These are phyloP conservation scores for Pao palembangensis DNA, from an alignment of 2,113 vertebrate species.

Conservation along the genomic window DNA sequence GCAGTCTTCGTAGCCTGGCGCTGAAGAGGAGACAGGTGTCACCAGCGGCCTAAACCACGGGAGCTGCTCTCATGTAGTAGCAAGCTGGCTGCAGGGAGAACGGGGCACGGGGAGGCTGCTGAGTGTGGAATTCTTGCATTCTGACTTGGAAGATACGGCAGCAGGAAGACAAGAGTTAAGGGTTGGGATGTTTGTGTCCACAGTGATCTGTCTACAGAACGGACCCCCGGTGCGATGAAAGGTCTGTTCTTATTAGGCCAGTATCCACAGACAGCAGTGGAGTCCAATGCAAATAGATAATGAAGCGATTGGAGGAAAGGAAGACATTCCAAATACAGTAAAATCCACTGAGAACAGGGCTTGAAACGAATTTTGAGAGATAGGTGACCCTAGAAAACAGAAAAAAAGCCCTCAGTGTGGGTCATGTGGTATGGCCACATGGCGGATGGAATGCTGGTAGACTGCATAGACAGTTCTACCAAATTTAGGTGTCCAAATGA, in stretches of 20 bases:
- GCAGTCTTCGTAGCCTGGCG: slow-evolving; percentile 68
- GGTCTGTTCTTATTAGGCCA: slow-evolving; percentile 46
- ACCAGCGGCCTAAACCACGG: slow-evolving; percentile 65
- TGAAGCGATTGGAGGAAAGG: slow-evolving; percentile 29
- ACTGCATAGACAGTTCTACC: not conserved
- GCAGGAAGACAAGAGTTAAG: slow-evolving; percentile 25
- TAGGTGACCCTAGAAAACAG: slow-evolving; percentile 19
- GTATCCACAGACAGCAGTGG: slow-evolving; percentile 37
- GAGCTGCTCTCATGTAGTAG: slow-evolving; percentile 56
- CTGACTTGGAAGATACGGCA: slow-evolving; percentile 22
- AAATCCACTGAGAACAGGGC: slow-evolving; percentile 20
- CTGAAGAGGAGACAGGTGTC: slow-evolving; percentile 76
- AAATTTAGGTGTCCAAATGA: not conserved
- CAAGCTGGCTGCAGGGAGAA: slow-evolving; percentile 38
- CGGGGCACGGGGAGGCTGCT: slow-evolving; percentile 45
- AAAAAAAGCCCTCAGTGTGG: slow-evolving; percentile 3
- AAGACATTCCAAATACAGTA: slow-evolving; percentile 32
- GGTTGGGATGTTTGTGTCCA: slow-evolving; percentile 45
- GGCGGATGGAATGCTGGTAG: too few relatives aligned
- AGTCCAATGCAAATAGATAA: slow-evolving; percentile 52
- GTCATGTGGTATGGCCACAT: not conserved
- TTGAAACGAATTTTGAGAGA: slow-evolving; percentile 29
- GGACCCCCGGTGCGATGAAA: slow-evolving; percentile 44
- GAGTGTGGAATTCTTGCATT: slow-evolving; percentile 23
- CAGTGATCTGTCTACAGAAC: slow-evolving; percentile 39